These are phyloP conservation scores for Drosophila grimshawi DNA, from an alignment of 1,140 invertebrate species.

Conservation along the genomic window DNA sequence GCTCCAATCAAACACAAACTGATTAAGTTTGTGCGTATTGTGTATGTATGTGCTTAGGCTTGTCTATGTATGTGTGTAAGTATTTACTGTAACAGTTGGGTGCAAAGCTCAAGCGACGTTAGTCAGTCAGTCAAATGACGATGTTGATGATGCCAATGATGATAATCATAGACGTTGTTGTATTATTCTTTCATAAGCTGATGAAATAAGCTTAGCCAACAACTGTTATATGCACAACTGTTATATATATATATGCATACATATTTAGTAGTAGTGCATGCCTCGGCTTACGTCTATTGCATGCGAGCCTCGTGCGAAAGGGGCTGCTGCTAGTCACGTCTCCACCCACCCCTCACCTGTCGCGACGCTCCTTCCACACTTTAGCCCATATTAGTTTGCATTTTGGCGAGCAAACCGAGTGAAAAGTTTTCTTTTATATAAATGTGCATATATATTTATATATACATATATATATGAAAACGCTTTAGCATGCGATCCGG, in stretches of 20 bases:
- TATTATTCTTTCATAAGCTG: conserved; percentile 25
- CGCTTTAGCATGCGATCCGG: conserved; percentile 78
- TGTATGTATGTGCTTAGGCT: conserved; percentile 8
- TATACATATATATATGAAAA: conserved; percentile 20
- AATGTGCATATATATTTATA: neutral
- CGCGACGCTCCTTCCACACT: too few species aligned
- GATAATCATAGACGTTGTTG: conserved; percentile 13
- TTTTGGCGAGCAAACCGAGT: conserved; percentile 25
- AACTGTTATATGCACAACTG: neutral
- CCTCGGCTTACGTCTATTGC: conserved; percentile 40
- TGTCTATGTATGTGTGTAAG: neutral
- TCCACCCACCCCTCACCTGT: neutral
- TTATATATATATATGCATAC: conserved; percentile 1
- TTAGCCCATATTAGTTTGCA: conserved; percentile 60
- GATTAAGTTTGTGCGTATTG: conserved; percentile 31
- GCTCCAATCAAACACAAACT: neutral
- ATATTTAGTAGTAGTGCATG: conserved; percentile 31
- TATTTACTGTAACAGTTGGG: conserved; percentile 9
- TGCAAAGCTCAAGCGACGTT: conserved; percentile 37
- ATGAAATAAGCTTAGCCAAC: conserved; percentile 16
- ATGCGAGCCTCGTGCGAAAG: conserved; percentile 52
- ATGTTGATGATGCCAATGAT: neutral
- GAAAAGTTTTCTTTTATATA: conserved; percentile 44
- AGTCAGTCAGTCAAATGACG: conserved; percentile 9
- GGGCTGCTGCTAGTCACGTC: neutral